Evolutionary conservation across 2,113 vertebrate species (phyloP).

Genomic region (Pluvianellus socialis): DNA sequence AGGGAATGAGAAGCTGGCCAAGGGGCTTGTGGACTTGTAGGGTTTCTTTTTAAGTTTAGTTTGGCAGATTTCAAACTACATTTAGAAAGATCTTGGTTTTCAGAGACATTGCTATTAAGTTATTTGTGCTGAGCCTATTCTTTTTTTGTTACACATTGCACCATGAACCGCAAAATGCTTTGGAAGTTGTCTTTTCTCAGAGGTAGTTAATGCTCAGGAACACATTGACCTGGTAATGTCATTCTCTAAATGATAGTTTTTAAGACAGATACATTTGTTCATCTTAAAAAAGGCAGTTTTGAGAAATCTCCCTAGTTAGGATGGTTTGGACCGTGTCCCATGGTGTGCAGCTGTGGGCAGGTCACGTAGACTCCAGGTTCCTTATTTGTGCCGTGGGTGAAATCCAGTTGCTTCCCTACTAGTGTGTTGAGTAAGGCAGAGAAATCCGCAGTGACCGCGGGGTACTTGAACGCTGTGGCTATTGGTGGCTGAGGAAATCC

Average conservation of each 20-base stretch:
- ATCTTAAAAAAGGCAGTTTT: neutral
- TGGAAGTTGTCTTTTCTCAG: neutral
- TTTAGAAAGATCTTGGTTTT: neutral
- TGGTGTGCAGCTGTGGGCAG: neutral
- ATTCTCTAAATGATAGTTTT: neutral
- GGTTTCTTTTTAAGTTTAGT: neutral
- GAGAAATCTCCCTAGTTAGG: neutral
- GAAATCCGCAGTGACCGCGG: neutral
- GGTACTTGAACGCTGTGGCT: rapidly evolving
- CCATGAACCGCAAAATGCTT: neutral
- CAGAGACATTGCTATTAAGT: neutral
- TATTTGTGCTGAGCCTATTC: neutral
- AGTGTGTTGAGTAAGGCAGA: too few species aligned
- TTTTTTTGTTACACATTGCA: neutral
- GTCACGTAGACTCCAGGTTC: neutral
- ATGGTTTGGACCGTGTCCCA: neutral
- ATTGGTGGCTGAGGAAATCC: neutral
- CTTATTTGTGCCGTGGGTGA: neutral
- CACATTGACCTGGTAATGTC: slow-evolving; percentile 31
- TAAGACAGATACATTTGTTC: neutral
- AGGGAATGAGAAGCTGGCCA: neutral
- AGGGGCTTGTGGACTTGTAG: neutral
- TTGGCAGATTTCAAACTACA: neutral
- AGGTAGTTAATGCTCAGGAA: neutral
- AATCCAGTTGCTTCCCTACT: neutral